Percentiles rank a stretch among this genome's conserved stretches.
Conservation (phyloP, 2,888 invertebrate genomes). For the Pemphredon lugubris region DNA sequence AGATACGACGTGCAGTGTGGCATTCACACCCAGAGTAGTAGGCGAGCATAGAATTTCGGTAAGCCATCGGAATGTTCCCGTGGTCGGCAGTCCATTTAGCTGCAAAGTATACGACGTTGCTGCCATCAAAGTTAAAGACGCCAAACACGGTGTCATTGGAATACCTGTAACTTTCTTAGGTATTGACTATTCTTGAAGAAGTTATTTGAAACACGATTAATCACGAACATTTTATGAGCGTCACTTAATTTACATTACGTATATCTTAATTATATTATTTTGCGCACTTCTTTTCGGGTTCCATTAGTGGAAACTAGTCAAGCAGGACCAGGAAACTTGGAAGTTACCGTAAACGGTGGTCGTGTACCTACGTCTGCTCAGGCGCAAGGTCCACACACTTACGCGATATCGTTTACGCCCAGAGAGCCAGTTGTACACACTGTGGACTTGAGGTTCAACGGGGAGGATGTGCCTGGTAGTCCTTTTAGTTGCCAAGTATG, state of each 20-base stretch:
- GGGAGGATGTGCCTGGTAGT: slow-evolving; percentile 94
- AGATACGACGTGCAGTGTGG: slow-evolving; percentile 91
- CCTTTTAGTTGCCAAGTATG: slow-evolving; percentile 82
- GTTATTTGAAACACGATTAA: too few relatives aligned
- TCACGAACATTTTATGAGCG: too few relatives aligned
- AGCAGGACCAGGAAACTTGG: slow-evolving; percentile 98
- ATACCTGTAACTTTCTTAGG: slow-evolving; percentile 95
- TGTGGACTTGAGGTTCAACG: slow-evolving; percentile 97
- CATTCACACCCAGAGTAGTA: slow-evolving; percentile 94
- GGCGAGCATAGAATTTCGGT: slow-evolving; percentile 96
- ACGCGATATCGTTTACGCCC: slow-evolving; percentile 98
- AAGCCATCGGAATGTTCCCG: slow-evolving; percentile 90
- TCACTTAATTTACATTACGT: not conserved
- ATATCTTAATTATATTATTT: not conserved
- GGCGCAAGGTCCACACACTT: slow-evolving; percentile 97
- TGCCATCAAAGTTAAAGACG: slow-evolving; percentile 96
- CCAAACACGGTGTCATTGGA: slow-evolving; percentile 92
- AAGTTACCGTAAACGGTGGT: slow-evolving; percentile 99
- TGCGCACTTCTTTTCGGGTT: not conserved
- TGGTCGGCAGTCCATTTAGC: slow-evolving; percentile 96
- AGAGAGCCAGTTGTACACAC: slow-evolving; percentile 94
- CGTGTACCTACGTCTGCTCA: slow-evolving; percentile 98
- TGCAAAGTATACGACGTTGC: slow-evolving; percentile 97
- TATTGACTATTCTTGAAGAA: slow-evolving; percentile 75
- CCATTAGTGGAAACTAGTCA: slow-evolving; percentile 95